phyloP scores from a whole-genome alignment of 2,113 vertebrate species.

The Chlamydotis undulata region DNA sequence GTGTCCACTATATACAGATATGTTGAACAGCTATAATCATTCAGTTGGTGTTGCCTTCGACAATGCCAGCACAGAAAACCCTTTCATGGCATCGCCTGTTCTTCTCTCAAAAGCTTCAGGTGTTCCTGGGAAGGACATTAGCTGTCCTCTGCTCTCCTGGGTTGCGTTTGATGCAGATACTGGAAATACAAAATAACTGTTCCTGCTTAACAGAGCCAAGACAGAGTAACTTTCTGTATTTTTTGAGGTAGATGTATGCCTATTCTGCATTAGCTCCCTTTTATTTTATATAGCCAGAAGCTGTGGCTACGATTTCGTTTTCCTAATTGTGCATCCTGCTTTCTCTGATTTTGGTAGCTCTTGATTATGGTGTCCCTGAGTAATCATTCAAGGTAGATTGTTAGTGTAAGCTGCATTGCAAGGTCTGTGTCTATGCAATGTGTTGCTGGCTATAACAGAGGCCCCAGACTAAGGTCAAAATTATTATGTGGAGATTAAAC shows the following conservation, averaged over 20 bases:
- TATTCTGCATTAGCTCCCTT: background rate
- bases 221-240: background rate
- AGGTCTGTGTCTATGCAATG: constrained; percentile 49
- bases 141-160: background rate
- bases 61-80: background rate
- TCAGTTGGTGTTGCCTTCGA: background rate
- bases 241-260: background rate
- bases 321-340: constrained; percentile 9
- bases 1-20: fast-evolving
- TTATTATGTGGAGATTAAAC: constrained; percentile 92
- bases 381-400: constrained; percentile 54
- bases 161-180: background rate
- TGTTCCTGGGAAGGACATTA: background rate
- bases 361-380: background rate
- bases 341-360: constrained; percentile 36
- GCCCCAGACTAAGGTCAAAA: constrained; percentile 80
- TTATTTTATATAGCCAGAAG: background rate
- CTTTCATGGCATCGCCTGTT: fast-evolving
- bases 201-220: background rate
- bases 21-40: background rate
- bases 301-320: background rate
- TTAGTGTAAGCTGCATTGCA: constrained; percentile 19
- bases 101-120: background rate
- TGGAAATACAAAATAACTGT: background rate
- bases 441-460: constrained; percentile 63